Percentiles rank a stretch among this genome's conserved stretches.
Evolutionary conservation across 2,113 vertebrate genomes (phyloP).

Genomic region (Rhineura floridana): DNA sequence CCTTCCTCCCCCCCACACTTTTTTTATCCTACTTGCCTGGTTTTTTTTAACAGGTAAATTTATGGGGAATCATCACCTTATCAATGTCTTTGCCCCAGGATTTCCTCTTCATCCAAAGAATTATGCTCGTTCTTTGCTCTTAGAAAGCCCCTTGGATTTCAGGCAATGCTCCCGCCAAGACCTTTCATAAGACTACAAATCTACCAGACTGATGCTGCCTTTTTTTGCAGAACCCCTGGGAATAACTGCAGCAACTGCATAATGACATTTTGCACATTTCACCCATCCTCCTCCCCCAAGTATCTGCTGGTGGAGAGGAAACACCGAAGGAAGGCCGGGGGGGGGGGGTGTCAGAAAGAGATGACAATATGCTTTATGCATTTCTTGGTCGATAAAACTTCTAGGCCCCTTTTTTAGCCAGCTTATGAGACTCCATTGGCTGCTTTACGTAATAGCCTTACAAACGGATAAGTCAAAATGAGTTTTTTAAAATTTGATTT

Average conservation of each 20-base stretch:
- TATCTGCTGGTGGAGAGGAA: neutral
- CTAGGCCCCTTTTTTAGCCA: neutral
- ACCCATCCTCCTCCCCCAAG: no score
- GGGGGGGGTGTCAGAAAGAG: neutral
- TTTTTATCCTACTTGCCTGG: neutral
- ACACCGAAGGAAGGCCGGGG: neutral
- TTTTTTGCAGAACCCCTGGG: neutral
- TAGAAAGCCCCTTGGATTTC: neutral
- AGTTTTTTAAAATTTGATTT: no score
- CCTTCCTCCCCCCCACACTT: accelerated
- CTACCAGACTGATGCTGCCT: neutral
- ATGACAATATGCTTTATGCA: neutral
- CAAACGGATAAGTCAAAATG: neutral
- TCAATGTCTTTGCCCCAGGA: neutral
- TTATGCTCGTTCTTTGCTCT: neutral
- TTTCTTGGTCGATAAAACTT: neutral
- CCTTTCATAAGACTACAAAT: neutral
- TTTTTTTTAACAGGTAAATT: neutral
- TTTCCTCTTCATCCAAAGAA: neutral
- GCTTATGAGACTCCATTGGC: no score
- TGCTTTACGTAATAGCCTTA: neutral
- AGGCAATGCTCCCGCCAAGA: neutral
- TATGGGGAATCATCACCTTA: neutral
- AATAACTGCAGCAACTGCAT: neutral
- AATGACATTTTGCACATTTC: no score